Percentiles rank a stretch among this genome's conserved stretches.
phyloP scores from a whole-genome alignment of 2,113 vertebrate genomes.

The Tupaia chinensis region DNA sequence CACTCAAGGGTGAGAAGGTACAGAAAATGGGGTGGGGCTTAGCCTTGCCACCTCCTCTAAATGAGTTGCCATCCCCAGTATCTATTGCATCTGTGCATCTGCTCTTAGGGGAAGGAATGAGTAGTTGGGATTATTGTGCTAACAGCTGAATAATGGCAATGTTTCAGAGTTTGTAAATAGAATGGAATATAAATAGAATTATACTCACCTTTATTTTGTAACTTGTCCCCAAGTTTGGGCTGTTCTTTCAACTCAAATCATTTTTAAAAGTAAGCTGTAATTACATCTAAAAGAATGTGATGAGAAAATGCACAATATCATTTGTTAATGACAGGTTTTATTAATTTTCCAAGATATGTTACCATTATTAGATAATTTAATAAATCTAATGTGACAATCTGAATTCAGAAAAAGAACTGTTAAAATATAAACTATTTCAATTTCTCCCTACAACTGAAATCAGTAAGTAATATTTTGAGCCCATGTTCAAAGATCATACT shows the following conservation, averaged over 20 bases:
- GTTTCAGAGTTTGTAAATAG: not conserved
- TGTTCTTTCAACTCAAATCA: not conserved
- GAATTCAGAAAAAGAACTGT: slow-evolving; percentile 9
- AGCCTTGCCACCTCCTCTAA: not conserved
- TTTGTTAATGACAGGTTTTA: not conserved
- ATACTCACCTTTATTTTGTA: not conserved
- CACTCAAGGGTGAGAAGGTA: too few relatives aligned
- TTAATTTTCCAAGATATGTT: not conserved
- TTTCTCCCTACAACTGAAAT: not conserved
- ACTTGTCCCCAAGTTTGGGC: not conserved
- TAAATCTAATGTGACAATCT: slow-evolving; percentile 24
- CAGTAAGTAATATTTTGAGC: not conserved
- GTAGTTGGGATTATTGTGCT: not conserved
- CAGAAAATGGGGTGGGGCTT: not conserved
- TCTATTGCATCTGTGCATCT: accelerated
- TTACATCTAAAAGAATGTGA: not conserved
- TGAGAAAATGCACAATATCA: not conserved
- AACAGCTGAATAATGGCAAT: accelerated
- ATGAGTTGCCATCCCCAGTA: not conserved
- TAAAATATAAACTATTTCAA: not conserved
- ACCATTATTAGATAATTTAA: not conserved
- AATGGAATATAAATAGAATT: not conserved
- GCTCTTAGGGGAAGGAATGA: not conserved
- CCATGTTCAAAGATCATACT: not conserved
- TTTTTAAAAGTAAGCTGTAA: not conserved